Evolutionary conservation across 1,140 invertebrate genomes (phyloP).

Genomic region (Philaenus spumarius): DNA sequence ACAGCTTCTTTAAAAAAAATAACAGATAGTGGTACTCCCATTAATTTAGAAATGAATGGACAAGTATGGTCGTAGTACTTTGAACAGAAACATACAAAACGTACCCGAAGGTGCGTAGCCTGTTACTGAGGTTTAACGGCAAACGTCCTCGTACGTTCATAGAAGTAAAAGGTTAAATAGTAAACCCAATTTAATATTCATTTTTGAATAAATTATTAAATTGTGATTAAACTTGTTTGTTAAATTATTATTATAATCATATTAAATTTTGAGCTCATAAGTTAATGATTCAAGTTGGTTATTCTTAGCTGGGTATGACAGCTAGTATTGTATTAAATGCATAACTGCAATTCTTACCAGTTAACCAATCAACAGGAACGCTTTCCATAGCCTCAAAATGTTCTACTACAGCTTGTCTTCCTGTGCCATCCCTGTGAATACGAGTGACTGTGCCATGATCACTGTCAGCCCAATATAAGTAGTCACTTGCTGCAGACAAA

Average conservation of each 20-base stretch:
- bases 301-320: too few species aligned
- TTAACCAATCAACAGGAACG: conserved; percentile 56
- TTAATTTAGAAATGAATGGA: too few species aligned
- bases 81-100: too few species aligned
- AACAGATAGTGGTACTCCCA: too few species aligned
- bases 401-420: conserved; percentile 49
- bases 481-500: conserved; percentile 46
- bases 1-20: too few species aligned
- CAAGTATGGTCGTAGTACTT: too few species aligned
- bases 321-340: background rate
- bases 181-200: background rate
- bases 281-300: too few species aligned
- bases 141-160: too few species aligned
- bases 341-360: conserved; percentile 45
- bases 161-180: too few species aligned
- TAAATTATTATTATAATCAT: background rate
- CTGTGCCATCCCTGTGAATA: conserved; percentile 70
- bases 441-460: conserved; percentile 65
- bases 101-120: too few species aligned
- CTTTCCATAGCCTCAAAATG: conserved; percentile 50
- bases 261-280: too few species aligned
- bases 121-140: too few species aligned
- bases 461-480: conserved; percentile 74
- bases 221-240: background rate
- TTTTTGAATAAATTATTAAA: background rate